phyloP scores from a whole-genome alignment of 2,797 vertebrate genomes.

The Aselliscus stoliczkanus region DNA sequence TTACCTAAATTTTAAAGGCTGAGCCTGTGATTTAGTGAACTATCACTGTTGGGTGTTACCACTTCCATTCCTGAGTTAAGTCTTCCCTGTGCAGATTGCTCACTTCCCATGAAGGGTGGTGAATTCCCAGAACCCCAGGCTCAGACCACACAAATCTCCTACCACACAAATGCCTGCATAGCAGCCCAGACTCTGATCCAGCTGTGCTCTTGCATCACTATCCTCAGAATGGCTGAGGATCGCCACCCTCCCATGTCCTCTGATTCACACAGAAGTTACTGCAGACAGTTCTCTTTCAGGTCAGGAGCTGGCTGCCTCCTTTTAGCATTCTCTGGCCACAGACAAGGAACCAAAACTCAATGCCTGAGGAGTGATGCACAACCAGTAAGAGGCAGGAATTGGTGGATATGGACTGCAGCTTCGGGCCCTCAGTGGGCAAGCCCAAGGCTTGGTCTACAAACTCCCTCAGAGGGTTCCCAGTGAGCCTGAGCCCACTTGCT shows the following conservation, averaged over 20 bases:
- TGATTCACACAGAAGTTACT: neutral
- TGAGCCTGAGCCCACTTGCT: neutral
- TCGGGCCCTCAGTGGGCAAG: neutral
- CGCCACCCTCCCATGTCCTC: rapidly evolving
- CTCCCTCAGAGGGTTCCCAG: neutral
- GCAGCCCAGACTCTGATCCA: neutral
- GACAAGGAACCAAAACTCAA: neutral
- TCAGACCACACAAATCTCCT: no score
- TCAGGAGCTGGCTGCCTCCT: neutral
- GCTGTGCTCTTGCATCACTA: neutral
- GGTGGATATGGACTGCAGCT: neutral
- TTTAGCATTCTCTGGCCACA: neutral
- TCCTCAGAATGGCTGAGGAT: neutral
- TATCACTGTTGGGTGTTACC: rapidly evolving
- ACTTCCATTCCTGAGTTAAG: neutral
- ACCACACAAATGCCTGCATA: neutral
- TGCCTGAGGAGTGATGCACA: no score
- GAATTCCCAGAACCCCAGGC: neutral
- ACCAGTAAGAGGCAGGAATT: neutral
- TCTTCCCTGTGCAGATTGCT: neutral
- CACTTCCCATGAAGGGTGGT: neutral
- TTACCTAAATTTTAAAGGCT: neutral
- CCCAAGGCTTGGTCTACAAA: neutral
- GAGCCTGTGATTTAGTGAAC: neutral
- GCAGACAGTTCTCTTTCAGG: neutral